A percentile compares a stretch with the other conserved stretches of the same genome.
Evolutionary conservation across 2,113 vertebrate species (phyloP).

Genomic region (Sus scrofa): T2T-Sscrofa CM000817.6:116371501-116372000

Average conservation of each 20-base stretch:
- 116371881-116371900: constrained; percentile 26
- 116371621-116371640: neutral
- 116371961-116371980: no score
- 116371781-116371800: neutral
- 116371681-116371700: neutral
- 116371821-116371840: constrained; percentile 10
- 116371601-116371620: neutral
- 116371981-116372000: no score
- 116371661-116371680: neutral
- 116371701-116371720: neutral
- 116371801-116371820: constrained; percentile 9
- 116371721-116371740: neutral
- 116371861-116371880: neutral
- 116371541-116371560: neutral
- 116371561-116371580: neutral
- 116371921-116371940: no score
- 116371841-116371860: neutral
- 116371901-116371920: neutral
- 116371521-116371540: neutral
- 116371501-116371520: neutral
- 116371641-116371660: neutral
- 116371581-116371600: neutral
- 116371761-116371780: neutral
- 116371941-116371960: no score
- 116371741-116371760: neutral